These are phyloP conservation scores for Tridacna crocea DNA, from an alignment of 2,888 invertebrate species.

Conservation along the genomic window DNA sequence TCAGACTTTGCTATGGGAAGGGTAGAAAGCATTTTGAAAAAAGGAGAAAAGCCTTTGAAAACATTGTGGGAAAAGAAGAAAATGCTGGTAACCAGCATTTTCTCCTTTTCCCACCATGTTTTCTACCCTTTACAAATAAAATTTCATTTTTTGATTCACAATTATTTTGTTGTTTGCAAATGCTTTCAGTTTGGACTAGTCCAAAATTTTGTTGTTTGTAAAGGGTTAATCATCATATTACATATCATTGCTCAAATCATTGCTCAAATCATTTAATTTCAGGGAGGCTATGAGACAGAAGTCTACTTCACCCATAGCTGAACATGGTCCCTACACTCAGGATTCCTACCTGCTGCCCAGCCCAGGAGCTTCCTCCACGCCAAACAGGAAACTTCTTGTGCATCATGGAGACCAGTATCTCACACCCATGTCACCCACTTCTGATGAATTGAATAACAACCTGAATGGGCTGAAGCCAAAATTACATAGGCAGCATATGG, in stretches of 20 bases:
- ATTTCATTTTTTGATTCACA: too few species aligned
- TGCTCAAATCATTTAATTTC: slow-evolving; percentile 5
- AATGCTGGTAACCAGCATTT: too few species aligned
- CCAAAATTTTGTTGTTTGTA: too few species aligned
- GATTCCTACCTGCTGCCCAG: slow-evolving; percentile 49
- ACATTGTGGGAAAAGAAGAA: too few species aligned
- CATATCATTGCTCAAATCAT: not conserved
- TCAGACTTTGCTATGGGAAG: too few species aligned
- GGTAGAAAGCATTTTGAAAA: too few species aligned
- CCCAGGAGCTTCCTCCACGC: slow-evolving; percentile 47
- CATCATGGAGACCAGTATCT: slow-evolving; percentile 45
- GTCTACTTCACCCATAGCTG: slow-evolving; percentile 50
- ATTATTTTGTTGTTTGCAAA: too few species aligned
- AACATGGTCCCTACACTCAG: slow-evolving; percentile 37
- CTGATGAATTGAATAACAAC: slow-evolving; percentile 22
- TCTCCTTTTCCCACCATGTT: too few species aligned
- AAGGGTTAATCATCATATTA: not conserved
- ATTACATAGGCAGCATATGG: not conserved
- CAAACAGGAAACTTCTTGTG: slow-evolving; percentile 27
- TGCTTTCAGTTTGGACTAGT: too few species aligned
- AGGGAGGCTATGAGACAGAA: slow-evolving; percentile 59
- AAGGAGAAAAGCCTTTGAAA: too few species aligned
- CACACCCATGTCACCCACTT: slow-evolving; percentile 45
- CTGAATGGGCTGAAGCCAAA: slow-evolving; percentile 30
- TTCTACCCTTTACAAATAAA: too few species aligned